Base-by-base conservation (phyloP, 1,140 invertebrate species). In the Drosophila chauvacae region DNA sequence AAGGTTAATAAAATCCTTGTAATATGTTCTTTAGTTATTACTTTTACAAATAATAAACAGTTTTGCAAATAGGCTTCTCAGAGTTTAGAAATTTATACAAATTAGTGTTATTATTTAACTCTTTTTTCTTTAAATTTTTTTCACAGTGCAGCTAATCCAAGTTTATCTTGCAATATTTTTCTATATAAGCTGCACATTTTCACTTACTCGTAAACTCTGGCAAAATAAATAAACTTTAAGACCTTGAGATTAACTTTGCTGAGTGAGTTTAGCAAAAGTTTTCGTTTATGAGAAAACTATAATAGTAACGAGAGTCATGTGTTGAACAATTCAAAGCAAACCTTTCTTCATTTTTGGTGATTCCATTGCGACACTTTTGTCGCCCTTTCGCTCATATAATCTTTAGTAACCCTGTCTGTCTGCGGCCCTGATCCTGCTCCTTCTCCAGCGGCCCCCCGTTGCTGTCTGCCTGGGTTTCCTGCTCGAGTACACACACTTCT, bases 331-430 rank as follows among this genome's bases (percentile, higher is more conserved):
- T 26, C 10, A 48, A 55, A 48, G 42, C 50, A 47, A 48, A 60
- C 30, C 33, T 9, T 33, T 16, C 11, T 16, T 41, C 5, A 39
- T 23, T 64, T 56, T 56, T 2, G 30, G 28, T 37, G 28, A 56
- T 51, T 48, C 20, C 59, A 76, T 37, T 57, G 70, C 71, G 59
- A 74, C 73, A 81, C 44, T 86, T 86, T 85, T 81, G 81, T 86
- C 81, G 69, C 57, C 81, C 37, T 47, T 55, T 47, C 35, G 53
- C 42, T 42, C 53, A 50, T 37, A 53, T 61, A 81, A 81, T 73
- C 77, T 80, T 75, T 64, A 75, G 70, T 71, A 55, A 47, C 45
- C 14, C 63, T 68, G 44, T 71, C 58, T 74, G 59, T 57, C 60
- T 65, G 33, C 18, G 41, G 23, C 50, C 30, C 30, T 35, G 33